Evolutionary conservation across 2,888 invertebrate species (phyloP), one percentile per base, ranked within the genome.

Genomic region (Amiota communis): DNA sequence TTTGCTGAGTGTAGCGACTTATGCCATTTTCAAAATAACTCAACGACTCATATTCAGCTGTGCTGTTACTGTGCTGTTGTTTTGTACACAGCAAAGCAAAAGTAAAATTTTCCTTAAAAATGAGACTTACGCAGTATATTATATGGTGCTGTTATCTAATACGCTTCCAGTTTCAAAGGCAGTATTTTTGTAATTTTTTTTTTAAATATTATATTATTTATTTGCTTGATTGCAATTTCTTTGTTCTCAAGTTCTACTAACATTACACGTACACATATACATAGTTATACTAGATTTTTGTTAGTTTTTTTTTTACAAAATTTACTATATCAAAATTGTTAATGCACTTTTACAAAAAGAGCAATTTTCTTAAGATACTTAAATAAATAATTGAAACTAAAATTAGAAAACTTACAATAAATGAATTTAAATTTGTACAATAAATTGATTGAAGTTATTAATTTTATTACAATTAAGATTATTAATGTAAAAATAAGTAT

Each of bases 341-440:
- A 47, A 51, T 65, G 4, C 77, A 79, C 78, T 79, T 79, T 79
- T 76, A 79, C 78, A 79, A 79, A 78, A 79, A 77, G 77, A 76
- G 77, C 68, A 51, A 23, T 59, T 53, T 2, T n/a, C 63, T 68
- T 71, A 68, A 70, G 51, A 59, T 72, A 47, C 72, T 61, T 74
- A 74, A 68, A 68, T 68, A 68, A 68, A 49, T 61, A 71, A 70
- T 70, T 69, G 17, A 59, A 69, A 17, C 23, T 75, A 59, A 74
- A 74, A 64, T 6, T 48, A 70, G 15, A 51, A 70, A 47, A 36
- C 20, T 70, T 72, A 73, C 53, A 73, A 61, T 20, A 70, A 72
- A 68, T 74, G 73, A 68, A 72, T 67, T 67, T 67, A 15, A n/a
- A 51, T 65, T 65, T 68, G 67, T 68, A 70, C 57, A 49, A 51